Evolutionary conservation across 2,113 vertebrate genomes (phyloP).

Genomic region (Thomomys bottae): DNA sequence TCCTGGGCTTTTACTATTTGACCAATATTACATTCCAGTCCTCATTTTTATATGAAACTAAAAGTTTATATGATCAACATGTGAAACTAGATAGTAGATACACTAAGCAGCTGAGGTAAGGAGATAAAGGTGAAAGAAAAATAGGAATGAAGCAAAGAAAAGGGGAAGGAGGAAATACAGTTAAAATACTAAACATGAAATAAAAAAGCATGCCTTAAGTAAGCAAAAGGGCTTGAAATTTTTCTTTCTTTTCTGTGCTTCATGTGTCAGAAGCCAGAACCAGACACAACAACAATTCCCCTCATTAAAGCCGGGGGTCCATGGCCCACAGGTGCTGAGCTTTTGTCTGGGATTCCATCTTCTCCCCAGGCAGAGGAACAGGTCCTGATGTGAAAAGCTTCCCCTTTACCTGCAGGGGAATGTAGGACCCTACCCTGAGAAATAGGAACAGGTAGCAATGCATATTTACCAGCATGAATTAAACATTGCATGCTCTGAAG

Average conservation of each 20-base stretch:
- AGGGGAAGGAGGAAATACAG: background rate
- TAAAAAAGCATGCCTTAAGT: background rate
- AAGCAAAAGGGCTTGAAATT: background rate
- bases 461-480: too few species aligned
- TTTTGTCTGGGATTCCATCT: background rate
- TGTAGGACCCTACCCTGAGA: background rate
- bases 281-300: background rate
- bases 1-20: background rate
- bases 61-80: background rate
- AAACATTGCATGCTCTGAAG: background rate
- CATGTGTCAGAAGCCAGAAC: background rate
- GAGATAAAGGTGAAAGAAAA: background rate
- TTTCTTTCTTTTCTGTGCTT: background rate
- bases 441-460: background rate
- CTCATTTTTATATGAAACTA: background rate
- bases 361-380: background rate
- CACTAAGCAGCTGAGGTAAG: background rate
- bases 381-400: background rate
- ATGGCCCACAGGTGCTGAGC: background rate
- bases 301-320: background rate
- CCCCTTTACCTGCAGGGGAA: background rate
- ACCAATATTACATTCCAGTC: background rate
- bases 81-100: background rate
- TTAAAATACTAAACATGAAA: background rate
- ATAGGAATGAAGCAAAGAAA: background rate